These are phyloP conservation scores for Anthopleura sola DNA, from an alignment of 64 coral and sea anemone species.

Conservation along the genomic window DNA sequence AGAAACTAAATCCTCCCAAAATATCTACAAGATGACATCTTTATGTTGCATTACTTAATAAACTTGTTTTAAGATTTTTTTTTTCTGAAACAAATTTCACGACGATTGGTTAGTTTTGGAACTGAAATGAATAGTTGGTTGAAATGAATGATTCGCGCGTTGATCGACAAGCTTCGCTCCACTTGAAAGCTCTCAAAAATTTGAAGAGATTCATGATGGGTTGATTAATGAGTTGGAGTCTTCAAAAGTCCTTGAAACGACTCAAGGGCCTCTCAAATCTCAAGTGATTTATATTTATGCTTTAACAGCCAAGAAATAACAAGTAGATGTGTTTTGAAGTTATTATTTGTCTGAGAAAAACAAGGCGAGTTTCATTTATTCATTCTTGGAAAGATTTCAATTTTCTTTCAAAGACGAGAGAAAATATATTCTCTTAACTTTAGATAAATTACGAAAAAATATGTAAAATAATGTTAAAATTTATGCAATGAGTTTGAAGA, in stretches of 20 bases:
- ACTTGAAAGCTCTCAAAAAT: slow-evolving; percentile 4
- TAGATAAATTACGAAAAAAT: background rate
- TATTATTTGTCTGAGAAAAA: background rate
- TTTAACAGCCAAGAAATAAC: background rate
- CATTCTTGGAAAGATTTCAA: background rate
- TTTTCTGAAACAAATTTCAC: too few relatives aligned
- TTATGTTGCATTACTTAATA: too few relatives aligned
- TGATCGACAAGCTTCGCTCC: background rate
- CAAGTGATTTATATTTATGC: background rate
- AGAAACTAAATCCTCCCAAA: background rate
- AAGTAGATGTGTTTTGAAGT: background rate
- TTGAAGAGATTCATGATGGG: background rate
- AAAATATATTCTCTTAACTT: too few relatives aligned
- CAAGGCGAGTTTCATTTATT: background rate
- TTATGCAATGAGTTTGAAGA: background rate
- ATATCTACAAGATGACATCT: too few relatives aligned
- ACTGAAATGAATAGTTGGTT: background rate
- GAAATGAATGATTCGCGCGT: background rate
- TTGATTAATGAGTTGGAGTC: slow-evolving; percentile 12
- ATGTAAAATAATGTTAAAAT: background rate
- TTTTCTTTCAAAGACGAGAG: background rate
- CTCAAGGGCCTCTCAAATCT: background rate
- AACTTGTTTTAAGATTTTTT: too few relatives aligned
- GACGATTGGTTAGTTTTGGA: background rate
- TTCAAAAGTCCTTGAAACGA: background rate